Evolutionary conservation across 2,797 vertebrate genomes (phyloP), one percentile per base, ranked within the genome.

Genomic region (Hirundo rustica): DNA sequence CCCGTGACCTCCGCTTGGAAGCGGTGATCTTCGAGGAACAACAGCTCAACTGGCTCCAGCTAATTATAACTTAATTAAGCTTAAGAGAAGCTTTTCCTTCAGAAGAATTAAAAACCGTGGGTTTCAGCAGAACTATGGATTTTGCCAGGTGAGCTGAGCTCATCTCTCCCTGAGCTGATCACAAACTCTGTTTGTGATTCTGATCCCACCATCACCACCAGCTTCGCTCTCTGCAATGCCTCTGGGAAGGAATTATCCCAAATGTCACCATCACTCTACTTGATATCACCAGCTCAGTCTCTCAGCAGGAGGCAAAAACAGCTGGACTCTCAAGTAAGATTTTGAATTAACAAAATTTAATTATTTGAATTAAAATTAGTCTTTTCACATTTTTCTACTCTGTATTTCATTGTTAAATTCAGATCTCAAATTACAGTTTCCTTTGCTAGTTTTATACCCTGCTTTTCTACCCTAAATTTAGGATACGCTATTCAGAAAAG

Each of bases 281-380:
- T 53, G 29, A 12, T 23, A 62, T 38, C 15, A 0, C 23, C 79
- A 93, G 64, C 64, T 73, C 48, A 51, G 17, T 15, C 11, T n/a
- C 66, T 57, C 40, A 45, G 79, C 54, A 57, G 71, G 34, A 91
- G 29, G 36, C 74, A 77, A 55, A 50, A 93, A 29, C 45, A 75
- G 36, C 73, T 70, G 77, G 65, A 68, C 54, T 65, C 70, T 71
- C 78, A 64, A 85, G 87, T 85, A 78, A 57, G 38, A 60, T 89
- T 86, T 76, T 80, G 26, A 62, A 66, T 73, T 44, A 9, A 13
- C 20, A 50, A 45, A 66, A 20, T 42, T 13, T 68, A 65, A 78
- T 91, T 78, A 77, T 76, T 85, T 66, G 13, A 70, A 65, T 96
- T 78, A 22, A 93, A 96, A 80, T 73, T 47, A 62, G 54, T 90